Conservation (phyloP, 2,113 vertebrate species). For the Corythornis madagascariensis region DNA sequence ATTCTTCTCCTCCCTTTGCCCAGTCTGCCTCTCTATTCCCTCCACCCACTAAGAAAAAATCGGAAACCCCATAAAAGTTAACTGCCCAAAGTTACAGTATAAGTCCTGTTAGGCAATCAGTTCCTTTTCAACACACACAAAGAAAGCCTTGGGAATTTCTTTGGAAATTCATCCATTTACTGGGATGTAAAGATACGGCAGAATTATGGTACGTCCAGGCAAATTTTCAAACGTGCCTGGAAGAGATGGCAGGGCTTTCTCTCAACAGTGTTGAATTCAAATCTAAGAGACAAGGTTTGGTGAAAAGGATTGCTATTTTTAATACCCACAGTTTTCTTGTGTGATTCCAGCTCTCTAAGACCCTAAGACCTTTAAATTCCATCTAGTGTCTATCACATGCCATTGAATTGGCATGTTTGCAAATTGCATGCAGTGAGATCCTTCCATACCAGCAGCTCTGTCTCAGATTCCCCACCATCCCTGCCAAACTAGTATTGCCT, state of each 20-base stretch:
- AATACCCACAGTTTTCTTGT: constrained; percentile 46
- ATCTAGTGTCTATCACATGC: constrained; percentile 75
- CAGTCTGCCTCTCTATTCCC: neutral
- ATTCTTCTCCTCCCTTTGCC: neutral
- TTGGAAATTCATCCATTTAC: neutral
- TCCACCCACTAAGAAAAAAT: neutral
- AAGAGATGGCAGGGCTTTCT: constrained; percentile 29
- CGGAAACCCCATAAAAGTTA: neutral
- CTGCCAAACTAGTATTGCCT: constrained; percentile 76
- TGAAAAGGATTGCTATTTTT: constrained; percentile 55
- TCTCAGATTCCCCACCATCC: constrained; percentile 78
- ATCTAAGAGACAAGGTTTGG: constrained; percentile 39
- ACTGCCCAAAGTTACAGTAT: neutral
- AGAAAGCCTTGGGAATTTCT: constrained; percentile 27
- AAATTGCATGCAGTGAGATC: constrained; percentile 78
- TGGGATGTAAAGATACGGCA: constrained; percentile 1
- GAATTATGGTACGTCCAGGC: neutral
- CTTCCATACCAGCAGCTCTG: constrained; percentile 74
- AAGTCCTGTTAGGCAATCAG: neutral
- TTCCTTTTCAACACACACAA: constrained; percentile 22
- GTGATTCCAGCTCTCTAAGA: constrained; percentile 65
- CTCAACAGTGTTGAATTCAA: constrained; percentile 1
- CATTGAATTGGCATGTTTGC: constrained; percentile 81
- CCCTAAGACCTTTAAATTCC: constrained; percentile 77
- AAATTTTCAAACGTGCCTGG: neutral